Conservation (phyloP, 2,113 vertebrate genomes). For the Nanger granti region DNA sequence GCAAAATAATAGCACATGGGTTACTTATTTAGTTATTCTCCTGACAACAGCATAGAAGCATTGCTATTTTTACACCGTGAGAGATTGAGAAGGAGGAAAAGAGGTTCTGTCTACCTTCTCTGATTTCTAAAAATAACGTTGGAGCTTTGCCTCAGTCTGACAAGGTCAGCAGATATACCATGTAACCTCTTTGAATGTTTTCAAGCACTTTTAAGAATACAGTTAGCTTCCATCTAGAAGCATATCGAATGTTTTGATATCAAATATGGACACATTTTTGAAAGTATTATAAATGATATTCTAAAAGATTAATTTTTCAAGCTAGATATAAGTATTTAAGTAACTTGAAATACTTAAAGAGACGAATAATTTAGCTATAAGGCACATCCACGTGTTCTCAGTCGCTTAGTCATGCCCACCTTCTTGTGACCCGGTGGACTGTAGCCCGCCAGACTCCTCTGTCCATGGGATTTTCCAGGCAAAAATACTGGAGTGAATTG, state of each 20-base stretch:
- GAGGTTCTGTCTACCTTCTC: neutral
- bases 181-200: neutral
- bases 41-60: neutral
- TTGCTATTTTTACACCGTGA: neutral
- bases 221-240: neutral
- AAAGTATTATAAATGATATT: neutral
- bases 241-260: neutral
- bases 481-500: neutral
- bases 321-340: neutral
- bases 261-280: neutral
- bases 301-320: neutral
- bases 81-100: neutral
- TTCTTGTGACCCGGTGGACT: neutral
- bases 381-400: rapidly evolving
- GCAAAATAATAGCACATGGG: neutral
- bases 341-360: neutral
- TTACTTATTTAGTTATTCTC: neutral
- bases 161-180: neutral
- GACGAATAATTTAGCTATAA: neutral
- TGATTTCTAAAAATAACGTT: neutral
- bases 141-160: neutral
- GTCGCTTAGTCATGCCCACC: neutral
- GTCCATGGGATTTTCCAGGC: neutral
- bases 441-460: neutral
- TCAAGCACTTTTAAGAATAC: neutral